Percentiles rank a stretch among this genome's conserved stretches.
Conservation (phyloP, 2,888 invertebrate species). For the Cremastinae sp. region DNA sequence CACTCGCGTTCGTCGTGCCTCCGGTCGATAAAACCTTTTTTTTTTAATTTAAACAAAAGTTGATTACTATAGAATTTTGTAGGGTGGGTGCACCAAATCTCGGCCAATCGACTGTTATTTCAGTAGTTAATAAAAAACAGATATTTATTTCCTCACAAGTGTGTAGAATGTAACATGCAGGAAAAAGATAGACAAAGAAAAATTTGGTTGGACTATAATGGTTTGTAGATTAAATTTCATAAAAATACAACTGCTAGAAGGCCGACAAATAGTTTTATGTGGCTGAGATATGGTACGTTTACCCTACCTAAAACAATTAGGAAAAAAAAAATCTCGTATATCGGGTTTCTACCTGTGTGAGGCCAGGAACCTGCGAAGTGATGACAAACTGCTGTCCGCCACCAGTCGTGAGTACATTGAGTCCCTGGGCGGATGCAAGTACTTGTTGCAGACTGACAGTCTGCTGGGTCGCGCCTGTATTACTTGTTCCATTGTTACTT, state of each 20-base stretch:
- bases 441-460: constrained; percentile 79
- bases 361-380: constrained; percentile 81
- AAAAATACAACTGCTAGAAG: no score
- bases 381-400: constrained; percentile 80
- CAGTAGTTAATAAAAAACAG: no score
- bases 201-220: constrained; percentile 68
- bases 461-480: constrained; percentile 73
- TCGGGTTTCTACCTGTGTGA: constrained; percentile 80
- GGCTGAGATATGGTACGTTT: no score
- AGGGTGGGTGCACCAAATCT: no score
- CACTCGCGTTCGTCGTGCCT: constrained; percentile 73
- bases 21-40: constrained; percentile 76
- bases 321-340: background rate
- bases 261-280: no score
- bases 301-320: no score
- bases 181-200: constrained; percentile 75
- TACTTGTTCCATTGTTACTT: constrained; percentile 74
- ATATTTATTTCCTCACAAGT: no score
- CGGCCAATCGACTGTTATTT: no score
- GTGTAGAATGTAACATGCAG: no score
- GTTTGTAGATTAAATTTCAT: no score
- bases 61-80: background rate
- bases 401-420: constrained; percentile 78
- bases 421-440: constrained; percentile 77
- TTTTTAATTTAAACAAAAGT: constrained; percentile 19